A percentile compares a stretch with the other conserved stretches of the same genome.
These are phyloP conservation scores for Aphis gossypii DNA, from an alignment of 1,140 invertebrate genomes.

Conservation along the genomic window DNA sequence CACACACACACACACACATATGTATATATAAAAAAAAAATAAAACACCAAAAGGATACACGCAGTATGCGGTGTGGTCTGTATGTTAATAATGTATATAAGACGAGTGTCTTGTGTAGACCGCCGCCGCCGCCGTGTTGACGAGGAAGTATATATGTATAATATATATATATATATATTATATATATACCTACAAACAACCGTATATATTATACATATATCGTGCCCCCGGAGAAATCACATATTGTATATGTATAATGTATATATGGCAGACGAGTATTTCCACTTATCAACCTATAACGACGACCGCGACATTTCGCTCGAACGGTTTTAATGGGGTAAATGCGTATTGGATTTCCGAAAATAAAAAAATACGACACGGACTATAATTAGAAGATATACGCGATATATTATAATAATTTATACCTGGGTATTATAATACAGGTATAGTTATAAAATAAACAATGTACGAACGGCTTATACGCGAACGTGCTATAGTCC, in stretches of 20 bases:
- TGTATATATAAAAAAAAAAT: not conserved
- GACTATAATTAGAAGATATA: not conserved
- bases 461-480: not conserved
- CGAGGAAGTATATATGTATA: not conserved
- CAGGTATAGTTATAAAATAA: not conserved
- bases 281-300: slow-evolving; percentile 44
- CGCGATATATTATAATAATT: not conserved
- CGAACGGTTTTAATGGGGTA: slow-evolving; percentile 32
- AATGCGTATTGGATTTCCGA: slow-evolving; percentile 41
- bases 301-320: slow-evolving; percentile 35
- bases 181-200: not conserved
- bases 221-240: slow-evolving; percentile 8
- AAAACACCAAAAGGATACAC: slow-evolving; percentile 6
- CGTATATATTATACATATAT: not conserved
- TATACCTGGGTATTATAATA: not conserved
- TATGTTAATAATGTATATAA: slow-evolving; percentile 48
- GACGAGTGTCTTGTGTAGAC: slow-evolving; percentile 11
- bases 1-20: too few relatives aligned
- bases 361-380: not conserved
- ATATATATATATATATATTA: not conserved
- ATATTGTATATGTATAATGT: not conserved
- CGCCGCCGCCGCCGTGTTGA: not conserved
- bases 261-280: slow-evolving; percentile 37
- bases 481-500: not conserved
- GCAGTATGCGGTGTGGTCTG: not conserved